These are phyloP conservation scores for Pterophyllum scalare DNA, from an alignment of 2,113 vertebrate species.

Conservation along the genomic window DNA sequence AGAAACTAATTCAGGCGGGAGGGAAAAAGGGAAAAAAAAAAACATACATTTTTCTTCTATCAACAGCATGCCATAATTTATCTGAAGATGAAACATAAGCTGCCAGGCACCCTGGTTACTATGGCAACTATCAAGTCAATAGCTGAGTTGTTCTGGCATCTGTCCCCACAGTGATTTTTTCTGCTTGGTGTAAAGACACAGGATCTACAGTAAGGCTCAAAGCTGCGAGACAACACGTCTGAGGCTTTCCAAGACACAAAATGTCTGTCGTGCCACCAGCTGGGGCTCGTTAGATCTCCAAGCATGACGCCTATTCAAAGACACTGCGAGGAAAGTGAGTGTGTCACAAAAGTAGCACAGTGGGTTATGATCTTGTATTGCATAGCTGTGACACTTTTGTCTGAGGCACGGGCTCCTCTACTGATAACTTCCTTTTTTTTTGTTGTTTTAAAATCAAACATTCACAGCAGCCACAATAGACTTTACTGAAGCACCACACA, in stretches of 20 bases:
- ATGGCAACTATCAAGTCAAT: conserved; percentile 80
- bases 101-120: conserved; percentile 74
- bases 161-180: conserved; percentile 63
- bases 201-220: conserved; percentile 67
- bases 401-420: not conserved
- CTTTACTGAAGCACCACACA: not conserved
- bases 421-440: not conserved
- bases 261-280: conserved; percentile 69
- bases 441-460: not conserved
- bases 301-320: conserved; percentile 39
- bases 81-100: conserved; percentile 79
- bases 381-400: conserved; percentile 13
- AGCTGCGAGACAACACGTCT: conserved; percentile 68
- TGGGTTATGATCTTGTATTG: conserved; percentile 24
- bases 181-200: conserved; percentile 62
- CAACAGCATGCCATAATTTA: conserved; percentile 71
- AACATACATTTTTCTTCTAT: conserved; percentile 62
- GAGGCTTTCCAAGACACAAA: conserved; percentile 68
- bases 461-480: not conserved
- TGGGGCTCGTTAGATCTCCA: conserved; percentile 48
- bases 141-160: conserved; percentile 71
- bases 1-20: conserved; percentile 65
- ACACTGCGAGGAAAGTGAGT: conserved; percentile 11
- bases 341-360: conserved; percentile 15
- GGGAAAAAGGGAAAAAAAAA: conserved; percentile 15